A percentile compares a stretch with the other conserved stretches of the same genome.
Evolutionary conservation across 2,888 invertebrate species (phyloP).

Genomic region (Habroteleia sp.): DNA sequence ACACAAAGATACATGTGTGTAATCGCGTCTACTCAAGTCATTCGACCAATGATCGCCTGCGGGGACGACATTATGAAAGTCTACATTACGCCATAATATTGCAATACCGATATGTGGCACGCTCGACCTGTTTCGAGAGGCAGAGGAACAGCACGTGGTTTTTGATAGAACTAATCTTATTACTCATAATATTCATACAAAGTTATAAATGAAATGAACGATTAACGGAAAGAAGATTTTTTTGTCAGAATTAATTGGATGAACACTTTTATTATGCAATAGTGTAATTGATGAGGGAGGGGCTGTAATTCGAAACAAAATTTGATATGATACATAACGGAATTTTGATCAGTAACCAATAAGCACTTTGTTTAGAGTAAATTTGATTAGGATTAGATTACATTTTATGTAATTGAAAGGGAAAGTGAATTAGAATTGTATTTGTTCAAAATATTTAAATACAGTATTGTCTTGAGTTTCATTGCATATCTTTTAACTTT

Average conservation of each 20-base stretch:
- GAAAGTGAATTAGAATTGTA: constrained; percentile 49
- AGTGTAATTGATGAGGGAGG: no score
- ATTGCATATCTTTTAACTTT: constrained; percentile 42
- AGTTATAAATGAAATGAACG: not conserved
- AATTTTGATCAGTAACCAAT: constrained; percentile 2
- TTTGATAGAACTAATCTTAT: constrained; percentile 51
- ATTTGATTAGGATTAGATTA: constrained; percentile 1
- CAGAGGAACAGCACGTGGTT: constrained; percentile 64
- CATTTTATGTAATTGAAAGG: constrained; percentile 25
- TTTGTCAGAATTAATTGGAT: no score
- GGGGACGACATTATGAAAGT: constrained; percentile 72
- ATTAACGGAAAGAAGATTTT: not conserved
- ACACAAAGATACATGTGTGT: constrained; percentile 31
- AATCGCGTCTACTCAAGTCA: constrained; percentile 42
- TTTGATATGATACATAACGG: not conserved
- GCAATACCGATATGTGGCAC: constrained; percentile 68
- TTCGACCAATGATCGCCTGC: constrained; percentile 59
- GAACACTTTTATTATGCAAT: no score
- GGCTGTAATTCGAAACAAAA: no score
- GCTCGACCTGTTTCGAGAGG: constrained; percentile 64
- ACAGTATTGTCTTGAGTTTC: constrained; percentile 36
- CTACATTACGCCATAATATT: constrained; percentile 70
- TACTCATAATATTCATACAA: constrained; percentile 14
- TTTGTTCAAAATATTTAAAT: constrained; percentile 45
- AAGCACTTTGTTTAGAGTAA: not conserved